These are phyloP conservation scores for Mohoua ochrocephala DNA, from an alignment of 2,113 vertebrate genomes.

Conservation along the genomic window DNA sequence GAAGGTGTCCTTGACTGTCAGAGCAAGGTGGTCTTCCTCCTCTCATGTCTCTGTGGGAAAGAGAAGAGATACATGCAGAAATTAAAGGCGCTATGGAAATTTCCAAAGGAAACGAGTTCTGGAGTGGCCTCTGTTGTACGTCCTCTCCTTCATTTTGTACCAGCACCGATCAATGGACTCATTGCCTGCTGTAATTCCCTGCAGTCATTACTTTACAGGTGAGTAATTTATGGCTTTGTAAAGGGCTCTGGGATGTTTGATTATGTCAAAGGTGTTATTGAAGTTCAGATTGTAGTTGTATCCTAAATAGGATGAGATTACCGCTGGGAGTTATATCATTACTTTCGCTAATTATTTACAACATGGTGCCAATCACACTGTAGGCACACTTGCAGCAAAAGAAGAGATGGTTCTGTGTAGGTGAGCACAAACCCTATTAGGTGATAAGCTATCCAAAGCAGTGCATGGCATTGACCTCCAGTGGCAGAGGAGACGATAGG, in stretches of 20 bases:
- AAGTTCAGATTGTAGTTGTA: constrained; percentile 67
- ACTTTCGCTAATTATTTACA: constrained; percentile 60
- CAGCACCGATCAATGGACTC: constrained; percentile 57
- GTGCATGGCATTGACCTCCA: constrained; percentile 5
- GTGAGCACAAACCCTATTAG: neutral
- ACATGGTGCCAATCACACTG: constrained; percentile 38
- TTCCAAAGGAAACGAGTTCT: neutral
- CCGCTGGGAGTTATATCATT: constrained; percentile 63
- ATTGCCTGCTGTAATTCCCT: constrained; percentile 59
- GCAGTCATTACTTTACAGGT: constrained; percentile 65
- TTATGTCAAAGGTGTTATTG: constrained; percentile 70
- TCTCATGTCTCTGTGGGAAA: neutral
- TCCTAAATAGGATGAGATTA: constrained; percentile 59
- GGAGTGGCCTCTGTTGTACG: neutral
- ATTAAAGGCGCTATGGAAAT: neutral
- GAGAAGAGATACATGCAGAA: neutral
- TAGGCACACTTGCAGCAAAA: neutral
- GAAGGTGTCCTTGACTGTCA: neutral
- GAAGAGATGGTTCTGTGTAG: neutral
- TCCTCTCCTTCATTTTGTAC: constrained; percentile 25
- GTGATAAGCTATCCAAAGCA: neutral
- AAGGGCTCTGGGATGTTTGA: constrained; percentile 62
- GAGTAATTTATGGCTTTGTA: constrained; percentile 68
- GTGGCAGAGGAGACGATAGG: neutral
- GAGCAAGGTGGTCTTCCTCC: neutral